Percentiles rank a stretch among this genome's conserved stretches.
Evolutionary conservation across 2,113 vertebrate species (phyloP).

Genomic region (Otus sunia): DNA sequence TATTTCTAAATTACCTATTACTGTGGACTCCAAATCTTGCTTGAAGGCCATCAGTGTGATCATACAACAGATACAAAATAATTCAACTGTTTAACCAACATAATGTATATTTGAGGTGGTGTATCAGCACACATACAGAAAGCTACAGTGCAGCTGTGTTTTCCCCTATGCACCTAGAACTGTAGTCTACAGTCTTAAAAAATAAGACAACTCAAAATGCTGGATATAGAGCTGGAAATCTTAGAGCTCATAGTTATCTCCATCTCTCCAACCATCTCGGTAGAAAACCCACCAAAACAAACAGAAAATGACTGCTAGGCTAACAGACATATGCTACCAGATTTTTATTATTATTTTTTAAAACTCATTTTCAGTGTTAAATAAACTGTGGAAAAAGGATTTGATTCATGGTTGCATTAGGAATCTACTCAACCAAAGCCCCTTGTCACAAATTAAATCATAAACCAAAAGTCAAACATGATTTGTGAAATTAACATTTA

Average conservation of each 20-base stretch:
- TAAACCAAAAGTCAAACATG: slow-evolving; percentile 70
- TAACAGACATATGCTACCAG: neutral
- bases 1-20: neutral
- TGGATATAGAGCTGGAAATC: neutral
- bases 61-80: neutral
- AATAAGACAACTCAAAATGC: neutral
- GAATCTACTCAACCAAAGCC: slow-evolving; percentile 74
- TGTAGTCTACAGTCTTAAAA: neutral
- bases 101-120: neutral
- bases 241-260: neutral
- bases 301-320: neutral
- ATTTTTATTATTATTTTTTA: neutral
- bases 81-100: neutral
- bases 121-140: neutral
- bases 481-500: slow-evolving; percentile 78
- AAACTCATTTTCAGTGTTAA: slow-evolving; percentile 33
- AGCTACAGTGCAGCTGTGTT: neutral
- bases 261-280: neutral
- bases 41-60: neutral
- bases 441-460: slow-evolving; percentile 79
- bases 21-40: neutral
- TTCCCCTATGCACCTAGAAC: neutral
- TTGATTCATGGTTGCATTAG: slow-evolving; percentile 80
- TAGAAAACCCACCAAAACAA: neutral
- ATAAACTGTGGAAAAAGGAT: slow-evolving; percentile 35